These are phyloP conservation scores for Diuraphis noxia DNA, from an alignment of 1,140 invertebrate species.

Conservation along the genomic window DNA sequence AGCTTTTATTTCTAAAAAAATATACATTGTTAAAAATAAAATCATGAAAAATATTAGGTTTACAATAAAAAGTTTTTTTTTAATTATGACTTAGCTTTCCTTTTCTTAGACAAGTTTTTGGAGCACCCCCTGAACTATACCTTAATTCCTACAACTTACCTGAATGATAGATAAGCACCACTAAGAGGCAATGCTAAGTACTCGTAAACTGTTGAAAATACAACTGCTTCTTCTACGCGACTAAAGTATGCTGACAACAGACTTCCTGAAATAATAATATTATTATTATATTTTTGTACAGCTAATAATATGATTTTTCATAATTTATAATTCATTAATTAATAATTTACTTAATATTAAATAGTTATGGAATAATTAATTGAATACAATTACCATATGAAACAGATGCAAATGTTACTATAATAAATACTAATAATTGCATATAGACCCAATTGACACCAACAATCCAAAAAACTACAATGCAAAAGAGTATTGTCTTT, in stretches of 20 bases:
- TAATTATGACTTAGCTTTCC: too few species aligned
- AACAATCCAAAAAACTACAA: constrained; percentile 14
- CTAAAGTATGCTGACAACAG: constrained; percentile 70
- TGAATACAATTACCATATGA: constrained; percentile 35
- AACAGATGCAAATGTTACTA: not conserved
- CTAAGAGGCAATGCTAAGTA: constrained; percentile 68
- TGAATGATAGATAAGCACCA: constrained; percentile 68
- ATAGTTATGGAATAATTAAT: not conserved
- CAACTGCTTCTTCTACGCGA: constrained; percentile 66
- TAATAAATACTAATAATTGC: not conserved
- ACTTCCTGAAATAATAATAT: constrained; percentile 62
- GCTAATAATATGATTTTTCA: not conserved
- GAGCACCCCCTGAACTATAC: too few species aligned
- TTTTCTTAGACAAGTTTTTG: too few species aligned
- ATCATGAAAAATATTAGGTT: too few species aligned
- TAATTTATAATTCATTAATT: not conserved
- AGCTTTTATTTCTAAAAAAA: too few species aligned
- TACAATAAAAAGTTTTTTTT: too few species aligned
- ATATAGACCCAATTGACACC: constrained; percentile 23
- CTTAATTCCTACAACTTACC: constrained; percentile 56
- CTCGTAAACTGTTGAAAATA: constrained; percentile 68
- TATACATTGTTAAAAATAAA: too few species aligned
- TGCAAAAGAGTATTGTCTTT: not conserved
- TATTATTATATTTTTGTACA: not conserved
- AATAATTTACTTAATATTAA: not conserved